Conservation (phyloP, 2,888 invertebrate species). For the Prenolepis imparis region DNA sequence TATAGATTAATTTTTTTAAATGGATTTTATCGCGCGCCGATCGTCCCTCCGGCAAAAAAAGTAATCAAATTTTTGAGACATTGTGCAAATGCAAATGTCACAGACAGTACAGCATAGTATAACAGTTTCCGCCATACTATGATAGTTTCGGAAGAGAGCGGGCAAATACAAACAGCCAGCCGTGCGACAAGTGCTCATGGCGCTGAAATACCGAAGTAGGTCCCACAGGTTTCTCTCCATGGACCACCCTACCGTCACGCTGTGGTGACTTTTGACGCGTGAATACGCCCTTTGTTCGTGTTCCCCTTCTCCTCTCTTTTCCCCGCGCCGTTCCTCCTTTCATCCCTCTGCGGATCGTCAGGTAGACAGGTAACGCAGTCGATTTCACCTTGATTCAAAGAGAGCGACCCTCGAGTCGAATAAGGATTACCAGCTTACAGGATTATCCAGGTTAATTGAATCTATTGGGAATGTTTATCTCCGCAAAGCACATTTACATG, state of each 20-base stretch:
- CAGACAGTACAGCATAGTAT: not conserved
- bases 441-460: conserved; percentile 21
- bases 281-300: conserved; percentile 79
- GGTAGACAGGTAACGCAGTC: conserved; percentile 73
- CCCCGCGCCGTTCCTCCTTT: conserved; percentile 54
- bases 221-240: conserved; percentile 71
- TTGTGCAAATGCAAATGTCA: not conserved
- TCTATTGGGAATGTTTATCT: not conserved
- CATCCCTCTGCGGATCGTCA: conserved; percentile 63
- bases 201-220: conserved; percentile 73
- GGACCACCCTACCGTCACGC: conserved; percentile 80
- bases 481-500: not conserved
- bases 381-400: conserved; percentile 71
- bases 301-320: conserved; percentile 46
- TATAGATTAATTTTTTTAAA: not conserved
- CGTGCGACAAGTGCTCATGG: conserved; percentile 73
- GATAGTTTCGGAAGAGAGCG: not conserved
- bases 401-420: conserved; percentile 7
- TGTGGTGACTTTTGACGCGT: conserved; percentile 83
- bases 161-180: conserved; percentile 15
- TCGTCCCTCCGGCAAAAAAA: not conserved
- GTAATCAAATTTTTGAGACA: not conserved
- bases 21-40: not conserved
- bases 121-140: not conserved
- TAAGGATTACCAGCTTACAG: conserved; percentile 18